Base-by-base conservation (phyloP, 2,888 invertebrate species). In the Helleia helle region DNA sequence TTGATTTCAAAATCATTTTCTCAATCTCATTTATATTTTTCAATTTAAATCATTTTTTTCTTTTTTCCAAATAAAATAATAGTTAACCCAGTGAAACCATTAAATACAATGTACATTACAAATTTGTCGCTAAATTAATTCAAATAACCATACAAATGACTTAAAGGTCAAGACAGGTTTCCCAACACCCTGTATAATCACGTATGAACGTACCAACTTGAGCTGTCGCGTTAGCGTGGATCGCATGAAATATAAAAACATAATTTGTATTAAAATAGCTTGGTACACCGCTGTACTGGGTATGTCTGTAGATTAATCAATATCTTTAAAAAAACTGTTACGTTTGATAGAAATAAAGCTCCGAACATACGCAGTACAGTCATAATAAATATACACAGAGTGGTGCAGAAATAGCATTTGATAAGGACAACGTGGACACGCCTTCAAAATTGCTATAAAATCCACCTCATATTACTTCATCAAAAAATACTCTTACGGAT, bases 131-230 rank as follows among this genome's bases (percentile, higher is more conserved):
- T n/a, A n/a, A n/a, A n/a, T n/a, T n/a, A n/a, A n/a, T n/a, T n/a
- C n/a, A n/a, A n/a, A n/a, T n/a, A n/a, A n/a, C n/a, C n/a, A n/a
- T n/a, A n/a, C n/a, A n/a, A n/a, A n/a, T n/a, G n/a, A n/a, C n/a
- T n/a, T n/a, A 14, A 9, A 13, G 8, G 31, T 11, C 31, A 11
- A 17, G 31, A 17, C 31, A 31, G 12, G 17, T 31, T 17, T 11
- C n/a, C 11, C 15, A 6, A 40, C 36, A 17, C 11, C 9, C 13
- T 11, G 28, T 39, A 36, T 27, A 41, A 31, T 34, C 36, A 18
- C 11, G 25, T 36, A 36, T 18, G 29, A 30, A 83, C 83, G 69
- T 84, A 84, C 83, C 83, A 64, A 84, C 83, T 84, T 84, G 83
- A 62, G 83, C 83, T 83, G 83, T 73, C 72, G 60, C 65, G 62